A percentile compares a stretch with the other conserved stretches of the same genome.
These are phyloP conservation scores for Elymnias hypermnestra DNA, from an alignment of 1,140 invertebrate genomes.

Conservation along the genomic window DNA sequence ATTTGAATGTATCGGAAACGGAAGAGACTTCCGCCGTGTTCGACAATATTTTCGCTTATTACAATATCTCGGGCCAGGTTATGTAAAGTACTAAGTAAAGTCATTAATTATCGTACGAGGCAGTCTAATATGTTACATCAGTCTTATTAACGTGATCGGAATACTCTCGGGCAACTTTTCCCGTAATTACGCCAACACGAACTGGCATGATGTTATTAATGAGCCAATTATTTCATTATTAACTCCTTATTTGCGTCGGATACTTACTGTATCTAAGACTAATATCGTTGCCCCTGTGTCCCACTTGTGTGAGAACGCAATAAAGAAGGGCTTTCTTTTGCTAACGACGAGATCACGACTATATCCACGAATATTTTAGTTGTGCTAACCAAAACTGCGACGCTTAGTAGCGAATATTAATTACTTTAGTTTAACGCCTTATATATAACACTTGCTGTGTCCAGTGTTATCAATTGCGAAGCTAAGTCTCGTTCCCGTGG, in stretches of 20 bases:
- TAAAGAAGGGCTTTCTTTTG: constrained; percentile 20
- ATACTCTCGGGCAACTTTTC: constrained; percentile 21
- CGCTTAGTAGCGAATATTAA: background rate
- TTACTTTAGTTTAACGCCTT: too few species aligned
- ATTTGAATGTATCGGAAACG: too few species aligned
- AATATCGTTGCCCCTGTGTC: constrained; percentile 15
- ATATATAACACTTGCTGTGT: too few species aligned
- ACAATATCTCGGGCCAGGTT: constrained; percentile 1
- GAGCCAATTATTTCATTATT: constrained; percentile 33
- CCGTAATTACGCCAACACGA: constrained; percentile 27
- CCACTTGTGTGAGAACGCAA: constrained; percentile 7
- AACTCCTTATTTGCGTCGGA: constrained; percentile 23
- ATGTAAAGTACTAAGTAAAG: constrained; percentile 15
- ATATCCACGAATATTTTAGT: background rate
- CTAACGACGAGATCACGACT: constrained; percentile 21
- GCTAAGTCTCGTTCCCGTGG: too few species aligned
- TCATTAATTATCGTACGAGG: constrained; percentile 21
- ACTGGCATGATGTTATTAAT: constrained; percentile 25
- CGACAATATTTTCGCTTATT: constrained; percentile 1
- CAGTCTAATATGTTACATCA: constrained; percentile 22
- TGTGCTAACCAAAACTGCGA: background rate
- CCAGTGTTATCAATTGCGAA: too few species aligned
- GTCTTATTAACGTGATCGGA: constrained; percentile 16
- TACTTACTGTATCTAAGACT: constrained; percentile 19
- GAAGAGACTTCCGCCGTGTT: background rate